Conservation (phyloP, 2,113 vertebrate genomes). For the Tauraco erythrolophus region DNA sequence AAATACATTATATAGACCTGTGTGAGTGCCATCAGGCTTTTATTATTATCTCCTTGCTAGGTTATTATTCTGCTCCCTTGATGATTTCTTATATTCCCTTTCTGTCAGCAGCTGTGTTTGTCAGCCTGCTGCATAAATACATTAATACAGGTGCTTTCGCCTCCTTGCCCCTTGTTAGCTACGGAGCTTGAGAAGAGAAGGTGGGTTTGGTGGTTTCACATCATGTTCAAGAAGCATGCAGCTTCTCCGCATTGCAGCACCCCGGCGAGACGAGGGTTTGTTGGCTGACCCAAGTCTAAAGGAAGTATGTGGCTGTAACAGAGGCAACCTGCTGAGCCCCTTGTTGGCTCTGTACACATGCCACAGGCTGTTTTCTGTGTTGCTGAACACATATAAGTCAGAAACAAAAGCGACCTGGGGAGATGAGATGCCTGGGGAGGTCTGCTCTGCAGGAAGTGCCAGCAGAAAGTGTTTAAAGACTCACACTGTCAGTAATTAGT, state of each 20-base stretch:
- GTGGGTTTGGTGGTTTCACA: neutral
- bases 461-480: neutral
- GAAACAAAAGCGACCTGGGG: neutral
- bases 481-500: neutral
- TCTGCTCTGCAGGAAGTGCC: neutral
- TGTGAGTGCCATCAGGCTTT: neutral
- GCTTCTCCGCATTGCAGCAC: neutral
- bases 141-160: neutral
- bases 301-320: neutral
- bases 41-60: neutral
- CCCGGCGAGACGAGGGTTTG: neutral
- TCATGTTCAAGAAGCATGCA: neutral
- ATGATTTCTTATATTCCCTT: neutral
- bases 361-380: neutral
- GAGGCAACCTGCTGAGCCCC: neutral
- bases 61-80: constrained; percentile 22
- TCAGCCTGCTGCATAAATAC: neutral
- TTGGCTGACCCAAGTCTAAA: neutral
- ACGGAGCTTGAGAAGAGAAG: neutral
- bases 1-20: neutral
- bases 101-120: neutral
- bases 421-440: neutral
- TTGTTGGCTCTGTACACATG: neutral
- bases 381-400: neutral
- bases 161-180: neutral